Evolutionary conservation across 2,888 invertebrate genomes (phyloP).

Genomic region (Tolmerus cingulatus): DNA sequence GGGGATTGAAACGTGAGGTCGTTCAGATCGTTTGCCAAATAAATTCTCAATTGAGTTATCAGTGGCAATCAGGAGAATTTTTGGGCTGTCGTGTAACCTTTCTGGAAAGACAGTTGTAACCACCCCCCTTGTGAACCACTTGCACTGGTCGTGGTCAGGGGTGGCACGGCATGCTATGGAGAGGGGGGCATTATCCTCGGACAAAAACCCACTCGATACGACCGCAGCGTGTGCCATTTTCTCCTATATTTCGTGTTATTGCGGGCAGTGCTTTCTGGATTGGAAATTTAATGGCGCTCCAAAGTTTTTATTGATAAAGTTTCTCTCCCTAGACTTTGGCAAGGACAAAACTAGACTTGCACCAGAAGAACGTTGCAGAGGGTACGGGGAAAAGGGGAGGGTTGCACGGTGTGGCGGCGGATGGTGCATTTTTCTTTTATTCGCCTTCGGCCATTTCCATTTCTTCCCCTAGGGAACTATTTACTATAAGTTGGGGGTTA

Average conservation of each 20-base stretch:
- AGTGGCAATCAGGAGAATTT: background rate
- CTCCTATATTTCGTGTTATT: background rate
- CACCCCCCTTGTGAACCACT: background rate
- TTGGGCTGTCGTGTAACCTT: background rate
- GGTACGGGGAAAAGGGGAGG: background rate
- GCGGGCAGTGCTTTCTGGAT: background rate
- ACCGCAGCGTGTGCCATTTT: background rate
- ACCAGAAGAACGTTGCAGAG: background rate
- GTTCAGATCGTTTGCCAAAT: background rate
- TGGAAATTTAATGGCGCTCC: constrained; percentile 24
- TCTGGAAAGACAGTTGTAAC: background rate
- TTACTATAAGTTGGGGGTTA: background rate
- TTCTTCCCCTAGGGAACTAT: background rate
- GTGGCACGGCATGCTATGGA: background rate
- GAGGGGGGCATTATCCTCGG: background rate
- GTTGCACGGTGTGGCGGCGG: background rate
- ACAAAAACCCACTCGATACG: background rate
- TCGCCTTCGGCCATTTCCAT: background rate
- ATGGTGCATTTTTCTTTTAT: background rate
- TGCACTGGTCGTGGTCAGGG: background rate
- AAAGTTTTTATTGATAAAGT: constrained; percentile 26
- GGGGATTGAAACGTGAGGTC: background rate
- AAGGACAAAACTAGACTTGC: constrained; percentile 5
- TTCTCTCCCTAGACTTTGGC: constrained; percentile 14
- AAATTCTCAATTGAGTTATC: background rate